phyloP scores from a whole-genome alignment of 1,140 invertebrate species.

The Diorhabda carinulata region DNA sequence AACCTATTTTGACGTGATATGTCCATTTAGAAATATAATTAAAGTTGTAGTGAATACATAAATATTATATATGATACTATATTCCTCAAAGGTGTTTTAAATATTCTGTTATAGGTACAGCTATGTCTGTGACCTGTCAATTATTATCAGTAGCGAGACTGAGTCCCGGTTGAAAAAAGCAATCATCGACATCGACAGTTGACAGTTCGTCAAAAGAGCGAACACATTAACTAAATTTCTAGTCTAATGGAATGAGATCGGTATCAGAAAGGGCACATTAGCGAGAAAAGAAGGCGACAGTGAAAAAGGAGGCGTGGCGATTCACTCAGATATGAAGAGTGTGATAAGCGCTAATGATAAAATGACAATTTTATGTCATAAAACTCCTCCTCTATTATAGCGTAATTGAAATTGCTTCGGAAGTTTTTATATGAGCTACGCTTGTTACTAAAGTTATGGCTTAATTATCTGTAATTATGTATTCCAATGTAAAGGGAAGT shows the following conservation, averaged over 20 bases:
- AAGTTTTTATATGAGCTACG: conserved; percentile 15
- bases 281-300: conserved; percentile 25
- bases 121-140: no score
- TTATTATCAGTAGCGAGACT: neutral
- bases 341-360: conserved; percentile 29
- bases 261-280: conserved; percentile 34
- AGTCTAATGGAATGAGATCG: conserved; percentile 33
- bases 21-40: no score
- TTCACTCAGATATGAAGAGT: conserved; percentile 26
- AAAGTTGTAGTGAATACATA: no score
- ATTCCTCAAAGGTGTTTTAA: no score
- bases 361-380: conserved; percentile 34
- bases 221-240: conserved; percentile 32
- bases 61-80: no score
- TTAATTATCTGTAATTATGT: conserved; percentile 6
- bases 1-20: no score
- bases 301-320: conserved; percentile 26
- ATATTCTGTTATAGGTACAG: no score
- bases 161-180: neutral
- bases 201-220: conserved; percentile 28
- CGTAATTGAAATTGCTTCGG: conserved; percentile 18
- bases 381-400: conserved; percentile 25
- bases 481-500: neutral
- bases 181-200: conserved; percentile 5
- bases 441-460: conserved; percentile 5